phyloP scores from a whole-genome alignment of 2,113 vertebrate genomes.

The Bujurquina vittata region DNA sequence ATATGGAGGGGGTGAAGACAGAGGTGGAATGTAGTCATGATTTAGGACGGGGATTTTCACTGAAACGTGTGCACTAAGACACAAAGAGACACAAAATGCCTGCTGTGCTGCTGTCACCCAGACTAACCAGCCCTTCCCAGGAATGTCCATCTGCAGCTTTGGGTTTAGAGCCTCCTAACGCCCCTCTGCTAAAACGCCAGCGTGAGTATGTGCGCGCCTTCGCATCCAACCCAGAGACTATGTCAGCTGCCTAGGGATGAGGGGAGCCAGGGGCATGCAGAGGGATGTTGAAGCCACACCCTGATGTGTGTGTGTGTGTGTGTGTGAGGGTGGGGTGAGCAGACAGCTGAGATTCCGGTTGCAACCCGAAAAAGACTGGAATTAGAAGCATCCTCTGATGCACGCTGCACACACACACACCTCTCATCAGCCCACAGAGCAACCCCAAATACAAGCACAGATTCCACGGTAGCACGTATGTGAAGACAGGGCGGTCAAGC shows the following conservation, averaged over 20 bases:
- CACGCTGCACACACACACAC: conserved; percentile 4
- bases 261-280: conserved; percentile 54
- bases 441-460: conserved; percentile 63
- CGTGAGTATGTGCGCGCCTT: conserved; percentile 7
- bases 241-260: conserved; percentile 75
- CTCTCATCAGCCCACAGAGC: conserved; percentile 34
- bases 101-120: conserved; percentile 40
- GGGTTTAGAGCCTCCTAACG: conserved; percentile 20
- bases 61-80: conserved; percentile 18
- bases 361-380: conserved; percentile 76
- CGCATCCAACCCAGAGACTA: conserved; percentile 54
- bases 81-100: background rate
- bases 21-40: conserved; percentile 48
- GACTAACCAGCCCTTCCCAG: conserved; percentile 73
- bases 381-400: conserved; percentile 78
- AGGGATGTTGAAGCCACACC: conserved; percentile 76
- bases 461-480: conserved; percentile 62
- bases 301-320: conserved; percentile 50
- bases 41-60: conserved; percentile 64
- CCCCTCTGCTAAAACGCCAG: conserved; percentile 16
- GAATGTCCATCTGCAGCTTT: conserved; percentile 78
- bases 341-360: conserved; percentile 84
- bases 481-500: conserved; percentile 39
- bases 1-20: conserved; percentile 50
- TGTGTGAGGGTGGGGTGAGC: conserved; percentile 50